Conservation (phyloP, 2,113 vertebrate genomes). For the Butorides virescens region DNA sequence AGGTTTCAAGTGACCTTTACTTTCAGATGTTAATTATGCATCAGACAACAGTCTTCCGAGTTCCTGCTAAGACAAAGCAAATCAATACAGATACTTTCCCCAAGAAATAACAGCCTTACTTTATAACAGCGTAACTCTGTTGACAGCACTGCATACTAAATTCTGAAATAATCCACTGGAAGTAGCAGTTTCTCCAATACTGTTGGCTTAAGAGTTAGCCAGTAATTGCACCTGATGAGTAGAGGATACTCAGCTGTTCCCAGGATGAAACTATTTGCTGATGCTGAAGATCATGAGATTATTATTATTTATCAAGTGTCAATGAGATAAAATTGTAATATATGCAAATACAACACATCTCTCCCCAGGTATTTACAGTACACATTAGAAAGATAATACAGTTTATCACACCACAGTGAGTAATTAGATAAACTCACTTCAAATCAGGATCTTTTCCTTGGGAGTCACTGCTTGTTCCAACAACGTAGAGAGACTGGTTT, state of each 20-base stretch:
- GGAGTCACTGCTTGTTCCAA: background rate
- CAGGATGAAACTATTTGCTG: background rate
- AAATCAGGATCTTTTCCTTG: background rate
- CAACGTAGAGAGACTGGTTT: accelerated
- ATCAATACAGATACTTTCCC: background rate
- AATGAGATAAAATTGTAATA: constrained; percentile 13
- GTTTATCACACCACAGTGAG: background rate
- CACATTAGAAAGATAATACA: background rate
- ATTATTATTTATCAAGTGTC: constrained; percentile 23
- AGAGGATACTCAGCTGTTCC: background rate
- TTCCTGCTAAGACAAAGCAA: background rate
- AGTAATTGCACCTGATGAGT: background rate
- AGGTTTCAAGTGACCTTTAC: background rate
- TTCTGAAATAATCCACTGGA: constrained; percentile 6
- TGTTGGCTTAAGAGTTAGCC: background rate
- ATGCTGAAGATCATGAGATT: background rate
- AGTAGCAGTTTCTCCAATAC: background rate
- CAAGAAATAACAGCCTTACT: background rate
- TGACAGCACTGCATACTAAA: background rate
- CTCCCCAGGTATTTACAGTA: constrained; percentile 1
- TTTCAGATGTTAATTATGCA: background rate
- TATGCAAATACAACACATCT: background rate
- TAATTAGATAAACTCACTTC: background rate
- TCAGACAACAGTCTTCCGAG: background rate
- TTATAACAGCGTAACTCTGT: background rate